phyloP scores from a whole-genome alignment of 2,888 invertebrate species.

The Cataglyphis cursor region DNA sequence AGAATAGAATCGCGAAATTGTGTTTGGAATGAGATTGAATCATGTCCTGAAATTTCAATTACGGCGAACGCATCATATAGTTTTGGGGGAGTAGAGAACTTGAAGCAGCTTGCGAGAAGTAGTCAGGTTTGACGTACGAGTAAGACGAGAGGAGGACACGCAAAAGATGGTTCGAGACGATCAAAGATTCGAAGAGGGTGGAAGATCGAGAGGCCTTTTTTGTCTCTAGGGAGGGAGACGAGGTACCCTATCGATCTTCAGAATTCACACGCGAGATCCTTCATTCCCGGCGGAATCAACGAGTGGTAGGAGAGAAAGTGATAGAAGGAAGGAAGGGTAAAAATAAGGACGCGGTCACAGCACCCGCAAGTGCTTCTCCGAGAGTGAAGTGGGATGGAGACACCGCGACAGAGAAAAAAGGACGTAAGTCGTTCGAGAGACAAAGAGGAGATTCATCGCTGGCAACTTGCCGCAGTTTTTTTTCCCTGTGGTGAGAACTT shows the following conservation, averaged over 20 bases:
- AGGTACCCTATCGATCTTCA: slow-evolving; percentile 41
- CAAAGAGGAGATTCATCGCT: slow-evolving; percentile 68
- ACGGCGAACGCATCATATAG: not conserved
- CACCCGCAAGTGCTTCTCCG: slow-evolving; percentile 35
- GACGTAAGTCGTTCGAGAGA: slow-evolving; percentile 57
- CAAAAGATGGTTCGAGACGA: not conserved
- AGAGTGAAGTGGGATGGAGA: slow-evolving; percentile 11
- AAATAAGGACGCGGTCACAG: slow-evolving; percentile 25
- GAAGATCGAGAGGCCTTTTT: slow-evolving; percentile 44
- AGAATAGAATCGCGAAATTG: not conserved
- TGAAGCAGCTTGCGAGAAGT: not conserved
- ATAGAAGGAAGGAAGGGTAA: slow-evolving; percentile 12
- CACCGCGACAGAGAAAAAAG: slow-evolving; percentile 16
- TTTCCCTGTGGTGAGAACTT: slow-evolving; percentile 51
- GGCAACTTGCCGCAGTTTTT: slow-evolving; percentile 73
- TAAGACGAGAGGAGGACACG: slow-evolving; percentile 2
- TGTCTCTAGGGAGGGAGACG: not conserved
- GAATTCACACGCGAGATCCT: slow-evolving; percentile 47
- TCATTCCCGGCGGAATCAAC: slow-evolving; percentile 28
- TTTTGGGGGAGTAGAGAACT: slow-evolving; percentile 15
- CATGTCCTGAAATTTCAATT: slow-evolving; percentile 18
- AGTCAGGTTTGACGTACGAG: slow-evolving; percentile 31
- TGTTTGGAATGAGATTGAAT: slow-evolving; percentile 1
- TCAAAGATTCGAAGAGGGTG: slow-evolving; percentile 34
- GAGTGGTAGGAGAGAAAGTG: slow-evolving; percentile 5